Evolutionary conservation across 2,113 vertebrate species (phyloP).

Genomic region (Rhipidura dahli): DNA sequence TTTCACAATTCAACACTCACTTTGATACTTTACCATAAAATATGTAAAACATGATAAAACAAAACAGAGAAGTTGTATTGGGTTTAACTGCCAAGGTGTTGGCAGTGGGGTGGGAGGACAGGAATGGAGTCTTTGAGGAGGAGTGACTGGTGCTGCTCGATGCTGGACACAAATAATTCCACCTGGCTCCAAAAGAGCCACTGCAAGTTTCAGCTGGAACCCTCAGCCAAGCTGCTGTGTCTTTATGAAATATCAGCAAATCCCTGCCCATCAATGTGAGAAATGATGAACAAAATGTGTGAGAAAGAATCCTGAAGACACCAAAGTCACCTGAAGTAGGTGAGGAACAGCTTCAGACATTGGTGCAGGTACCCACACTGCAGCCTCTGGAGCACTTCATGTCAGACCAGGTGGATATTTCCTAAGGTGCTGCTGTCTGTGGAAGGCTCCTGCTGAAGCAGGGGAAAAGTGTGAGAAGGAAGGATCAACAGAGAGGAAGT

Average conservation of each 20-base stretch:
- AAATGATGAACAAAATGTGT: background rate
- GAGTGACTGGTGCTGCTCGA: rapidly evolving
- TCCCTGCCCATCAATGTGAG: background rate
- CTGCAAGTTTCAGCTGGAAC: background rate
- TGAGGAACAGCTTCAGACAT: background rate
- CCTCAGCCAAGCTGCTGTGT: background rate
- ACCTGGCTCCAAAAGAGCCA: background rate
- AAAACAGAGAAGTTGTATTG: background rate
- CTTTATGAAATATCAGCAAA: background rate
- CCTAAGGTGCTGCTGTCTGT: background rate
- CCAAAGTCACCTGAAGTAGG: background rate
- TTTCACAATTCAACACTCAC: background rate
- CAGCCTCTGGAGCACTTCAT: background rate
- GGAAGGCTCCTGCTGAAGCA: background rate
- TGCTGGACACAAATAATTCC: too few relatives aligned
- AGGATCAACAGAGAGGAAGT: background rate
- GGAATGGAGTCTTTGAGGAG: background rate
- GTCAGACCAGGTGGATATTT: rapidly evolving
- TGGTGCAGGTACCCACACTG: too few relatives aligned
- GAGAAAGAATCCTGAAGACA: background rate
- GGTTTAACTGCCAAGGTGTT: background rate
- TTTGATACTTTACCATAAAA: background rate
- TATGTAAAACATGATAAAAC: background rate
- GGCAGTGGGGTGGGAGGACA: background rate
- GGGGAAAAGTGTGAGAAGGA: background rate